Percentiles rank a stretch among this genome's conserved stretches.
Conservation (phyloP, 2,113 vertebrate species). For the Rattus rattus region DNA sequence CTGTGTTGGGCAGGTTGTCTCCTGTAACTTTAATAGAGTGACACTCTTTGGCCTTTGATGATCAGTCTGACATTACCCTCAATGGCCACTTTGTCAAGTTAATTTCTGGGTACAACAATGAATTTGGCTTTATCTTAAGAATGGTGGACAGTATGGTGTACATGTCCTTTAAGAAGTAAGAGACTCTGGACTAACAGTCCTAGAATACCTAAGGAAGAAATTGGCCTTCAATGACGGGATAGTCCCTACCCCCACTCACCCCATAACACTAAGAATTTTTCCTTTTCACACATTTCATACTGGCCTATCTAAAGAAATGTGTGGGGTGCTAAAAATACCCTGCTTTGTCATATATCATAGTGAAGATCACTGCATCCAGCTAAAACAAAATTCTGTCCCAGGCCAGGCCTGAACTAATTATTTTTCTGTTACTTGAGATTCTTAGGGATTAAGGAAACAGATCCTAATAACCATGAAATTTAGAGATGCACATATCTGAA, state of each 20-base stretch:
- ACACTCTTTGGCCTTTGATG: background rate
- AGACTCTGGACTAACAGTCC: no score
- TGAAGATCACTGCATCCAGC: background rate
- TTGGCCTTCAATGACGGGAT: background rate
- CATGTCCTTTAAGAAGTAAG: background rate
- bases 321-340: background rate
- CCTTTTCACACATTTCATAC: background rate
- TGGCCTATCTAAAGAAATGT: background rate
- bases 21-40: background rate
- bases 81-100: background rate
- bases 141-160: background rate
- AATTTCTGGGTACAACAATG: background rate
- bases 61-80: background rate
- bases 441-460: background rate
- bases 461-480: conserved; percentile 13
- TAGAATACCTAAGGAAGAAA: background rate
- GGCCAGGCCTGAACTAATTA: background rate
- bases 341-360: background rate
- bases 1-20: background rate
- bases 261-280: no score
- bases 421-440: conserved; percentile 19
- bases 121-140: background rate
- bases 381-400: background rate
- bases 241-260: background rate
- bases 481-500: background rate